phyloP scores from a whole-genome alignment of 2,113 vertebrate genomes.

The Phoenicopterus ruber region DNA sequence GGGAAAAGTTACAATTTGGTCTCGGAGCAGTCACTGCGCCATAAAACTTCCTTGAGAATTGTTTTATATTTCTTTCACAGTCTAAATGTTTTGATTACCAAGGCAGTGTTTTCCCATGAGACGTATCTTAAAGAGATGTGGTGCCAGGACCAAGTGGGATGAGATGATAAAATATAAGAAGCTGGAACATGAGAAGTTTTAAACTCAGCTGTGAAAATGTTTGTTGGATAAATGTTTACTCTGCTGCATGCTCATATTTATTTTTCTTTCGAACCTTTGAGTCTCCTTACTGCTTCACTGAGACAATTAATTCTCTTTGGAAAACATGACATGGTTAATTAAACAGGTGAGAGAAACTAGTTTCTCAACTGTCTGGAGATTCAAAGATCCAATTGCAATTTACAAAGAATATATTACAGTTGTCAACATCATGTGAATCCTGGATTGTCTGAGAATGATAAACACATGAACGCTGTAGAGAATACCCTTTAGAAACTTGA shows the following conservation, averaged over 20 bases:
- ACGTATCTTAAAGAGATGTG: conserved; percentile 31
- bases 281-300: conserved; percentile 29
- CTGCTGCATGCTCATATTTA: background rate
- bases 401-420: conserved; percentile 46
- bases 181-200: conserved; percentile 55
- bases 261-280: conserved; percentile 48
- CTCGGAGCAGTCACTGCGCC: background rate
- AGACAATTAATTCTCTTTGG: conserved; percentile 53
- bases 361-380: conserved; percentile 39
- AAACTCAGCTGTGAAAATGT: conserved; percentile 69
- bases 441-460: conserved; percentile 16
- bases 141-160: conserved; percentile 54
- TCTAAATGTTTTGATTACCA: conserved; percentile 63
- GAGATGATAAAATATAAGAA: conserved; percentile 63
- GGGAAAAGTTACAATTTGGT: background rate
- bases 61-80: background rate
- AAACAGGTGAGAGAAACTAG: conserved; percentile 52
- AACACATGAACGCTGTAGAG: background rate
- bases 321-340: conserved; percentile 58
- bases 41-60: conserved; percentile 45
- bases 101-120: conserved; percentile 49
- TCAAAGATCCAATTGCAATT: conserved; percentile 1
- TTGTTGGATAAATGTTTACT: conserved; percentile 43
- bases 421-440: conserved; percentile 28
- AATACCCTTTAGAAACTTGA: background rate